Evolutionary conservation across 2,888 invertebrate genomes (phyloP), one percentile per base, ranked within the genome.

Genomic region (Orchesellides sinensis): DNA sequence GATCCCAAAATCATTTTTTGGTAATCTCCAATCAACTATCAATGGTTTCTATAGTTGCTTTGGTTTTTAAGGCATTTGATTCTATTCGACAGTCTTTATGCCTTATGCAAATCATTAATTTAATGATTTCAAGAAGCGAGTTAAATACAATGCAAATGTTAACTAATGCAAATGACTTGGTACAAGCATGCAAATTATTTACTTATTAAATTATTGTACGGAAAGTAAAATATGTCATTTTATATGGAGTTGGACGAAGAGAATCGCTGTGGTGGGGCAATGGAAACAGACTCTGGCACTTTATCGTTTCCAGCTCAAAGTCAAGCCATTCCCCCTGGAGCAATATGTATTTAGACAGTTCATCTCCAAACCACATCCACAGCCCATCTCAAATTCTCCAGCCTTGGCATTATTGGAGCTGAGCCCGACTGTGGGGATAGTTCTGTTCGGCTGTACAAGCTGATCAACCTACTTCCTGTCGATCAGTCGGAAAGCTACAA

Each of bases 301-400:
- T 17, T 75, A 19, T 8, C 49, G 2, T 65, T 47, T 32, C 65
- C 74, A 6, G n/a, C 14, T 4, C 2, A 4, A 8, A 65, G 52
- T 1, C 52, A 49, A 29, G 19, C 4, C 2, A 32, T 45, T 1
- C 25, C 21, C 5, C 52, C 63, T 6, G 74, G 74, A 2, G 49
- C 47, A 65, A 40, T 65, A 10, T 75, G 74, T 52, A 59, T 65
- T 45, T 75, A 49, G 65, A 75, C 65, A 1, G 52, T 75, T 49
- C 74, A 75, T 25, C 59, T 75, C 29, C 49, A 63, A 32, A 52
- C 65, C 1, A 45, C 32, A 25, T 14, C 17, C 45, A 63, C 61
- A 17, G 65, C 65, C 23, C 19, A 52, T 3, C 47, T 75, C 32
- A 65, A 47, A 25, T 49, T 75, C 5, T 8, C 63, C 17, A 47